Evolutionary conservation across 2,797 vertebrate genomes (phyloP), one percentile per base, ranked within the genome.

Genomic region (Vultur gryphus): DNA sequence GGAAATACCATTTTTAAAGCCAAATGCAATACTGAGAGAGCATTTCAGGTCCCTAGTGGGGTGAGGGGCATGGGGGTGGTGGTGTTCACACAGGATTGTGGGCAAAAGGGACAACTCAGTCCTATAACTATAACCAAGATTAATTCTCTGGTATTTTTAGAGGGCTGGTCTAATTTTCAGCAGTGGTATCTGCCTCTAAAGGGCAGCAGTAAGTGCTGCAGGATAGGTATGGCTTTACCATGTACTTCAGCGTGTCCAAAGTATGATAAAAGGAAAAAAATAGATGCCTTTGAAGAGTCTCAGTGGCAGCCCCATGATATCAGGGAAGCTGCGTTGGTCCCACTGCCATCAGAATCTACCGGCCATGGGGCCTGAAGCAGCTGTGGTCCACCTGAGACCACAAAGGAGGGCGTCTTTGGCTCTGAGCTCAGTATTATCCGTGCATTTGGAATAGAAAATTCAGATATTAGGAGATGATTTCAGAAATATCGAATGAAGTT

Each of bases 401-500:
- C 24, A 15, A 77, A 15, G n/a, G 7, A 57, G 29, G 21, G 28
- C 11, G 2, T 89, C 70, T 82, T 79, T 93, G 57, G 51, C 87
- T 81, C 77, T 91, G 76, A 87, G 61, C 33, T 51, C 66, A 64
- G 13, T 31, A 35, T 65, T 73, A 61, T 19, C 35, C 6, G 25
- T 89, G 69, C 21, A 83, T 88, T 96, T 93, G 76, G 77, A 96
- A 84, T 44, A 91, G 90, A 94, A 92, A 95, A 89, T 84, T 80
- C 83, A 69, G 84, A 86, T 97, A 81, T 92, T 89, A 80, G 81
- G 51, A 82, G 78, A 46, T 76, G 20, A 78, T 94, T 94, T 96
- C 37, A 91, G 90, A 96, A 97, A 93, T 95, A 98, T 71, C 84
- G 97, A 95, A 96, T 95, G 71, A 97, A 97, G 87, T 96, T 97